Evolutionary conservation across 2,888 invertebrate genomes (phyloP).

Genomic region (Brachyopa scutellaris): DNA sequence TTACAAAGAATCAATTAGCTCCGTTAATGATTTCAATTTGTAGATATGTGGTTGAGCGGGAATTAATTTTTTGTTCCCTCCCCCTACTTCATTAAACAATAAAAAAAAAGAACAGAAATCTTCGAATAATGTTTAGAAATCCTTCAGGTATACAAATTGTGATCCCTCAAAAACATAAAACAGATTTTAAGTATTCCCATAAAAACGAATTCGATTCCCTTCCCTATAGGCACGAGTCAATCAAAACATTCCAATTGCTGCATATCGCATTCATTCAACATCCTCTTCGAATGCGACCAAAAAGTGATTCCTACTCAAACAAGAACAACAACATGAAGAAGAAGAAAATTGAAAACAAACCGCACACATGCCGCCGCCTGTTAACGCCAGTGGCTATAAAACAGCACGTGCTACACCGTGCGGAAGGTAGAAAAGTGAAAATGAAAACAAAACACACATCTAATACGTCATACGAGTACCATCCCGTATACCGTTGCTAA

Average conservation of each 20-base stretch:
- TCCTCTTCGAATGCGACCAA: neutral
- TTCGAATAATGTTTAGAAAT: conserved; percentile 25
- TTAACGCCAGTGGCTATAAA: conserved; percentile 61
- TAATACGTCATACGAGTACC: neutral
- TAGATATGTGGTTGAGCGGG: conserved; percentile 20
- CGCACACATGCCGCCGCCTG: conserved; percentile 58
- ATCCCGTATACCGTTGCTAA: conserved; percentile 39
- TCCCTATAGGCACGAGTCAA: conserved; percentile 31
- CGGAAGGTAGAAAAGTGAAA: conserved; percentile 40
- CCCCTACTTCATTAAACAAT: neutral
- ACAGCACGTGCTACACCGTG: conserved; percentile 57
- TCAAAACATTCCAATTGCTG: conserved; percentile 24
- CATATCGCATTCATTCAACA: neutral
- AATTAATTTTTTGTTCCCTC: no score
- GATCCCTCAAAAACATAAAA: conserved; percentile 30
- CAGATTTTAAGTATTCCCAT: conserved; percentile 20
- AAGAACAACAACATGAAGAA: conserved; percentile 3
- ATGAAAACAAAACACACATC: conserved; percentile 22
- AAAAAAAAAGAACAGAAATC: conserved; percentile 16
- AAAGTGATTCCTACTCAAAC: conserved; percentile 12
- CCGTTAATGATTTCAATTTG: conserved; percentile 34
- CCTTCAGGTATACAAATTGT: neutral
- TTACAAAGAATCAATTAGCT: conserved; percentile 15
- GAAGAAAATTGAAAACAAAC: conserved; percentile 53
- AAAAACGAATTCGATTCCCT: neutral